phyloP scores from a whole-genome alignment of 35 echinoderm and acorn worm species.

The Ophiothrix spiculata region DNA sequence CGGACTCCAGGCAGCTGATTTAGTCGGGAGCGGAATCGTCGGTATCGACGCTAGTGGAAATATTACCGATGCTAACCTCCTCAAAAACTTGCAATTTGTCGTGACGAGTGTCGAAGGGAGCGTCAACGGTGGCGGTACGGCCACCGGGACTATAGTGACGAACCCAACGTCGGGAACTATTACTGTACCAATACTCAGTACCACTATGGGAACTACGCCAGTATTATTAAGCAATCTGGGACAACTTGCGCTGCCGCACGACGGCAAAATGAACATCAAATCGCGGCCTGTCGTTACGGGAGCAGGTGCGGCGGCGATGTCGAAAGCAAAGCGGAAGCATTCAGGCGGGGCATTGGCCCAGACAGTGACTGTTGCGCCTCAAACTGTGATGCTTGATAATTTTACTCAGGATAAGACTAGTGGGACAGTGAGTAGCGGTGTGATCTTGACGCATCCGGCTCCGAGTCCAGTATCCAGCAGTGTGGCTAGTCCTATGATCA shows the following conservation, averaged over 20 bases:
- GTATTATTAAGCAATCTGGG: constrained; percentile 70
- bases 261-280: constrained; percentile 91
- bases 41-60: constrained; percentile 54
- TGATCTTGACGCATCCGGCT: constrained; percentile 33
- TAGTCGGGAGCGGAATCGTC: constrained; percentile 36
- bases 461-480: constrained; percentile 39
- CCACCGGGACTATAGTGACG: constrained; percentile 1
- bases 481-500: constrained; percentile 61
- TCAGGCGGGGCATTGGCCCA: constrained; percentile 40
- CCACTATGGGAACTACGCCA: constrained; percentile 53
- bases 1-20: constrained; percentile 68
- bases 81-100: constrained; percentile 80
- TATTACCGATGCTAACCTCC: constrained; percentile 17
- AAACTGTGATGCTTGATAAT: constrained; percentile 31
- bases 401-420: constrained; percentile 1
- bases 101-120: constrained; percentile 86
- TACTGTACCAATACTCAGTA: constrained; percentile 72
- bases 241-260: constrained; percentile 65
- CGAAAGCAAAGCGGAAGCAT: constrained; percentile 51
- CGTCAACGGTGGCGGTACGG: constrained; percentile 50
- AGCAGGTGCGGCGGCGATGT: constrained; percentile 37
- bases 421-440: neutral
- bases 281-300: no score
- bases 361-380: constrained; percentile 43
- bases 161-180: constrained; percentile 23